These are phyloP conservation scores for Acanthurus tractus DNA, from an alignment of 2,797 vertebrate genomes.

Conservation along the genomic window DNA sequence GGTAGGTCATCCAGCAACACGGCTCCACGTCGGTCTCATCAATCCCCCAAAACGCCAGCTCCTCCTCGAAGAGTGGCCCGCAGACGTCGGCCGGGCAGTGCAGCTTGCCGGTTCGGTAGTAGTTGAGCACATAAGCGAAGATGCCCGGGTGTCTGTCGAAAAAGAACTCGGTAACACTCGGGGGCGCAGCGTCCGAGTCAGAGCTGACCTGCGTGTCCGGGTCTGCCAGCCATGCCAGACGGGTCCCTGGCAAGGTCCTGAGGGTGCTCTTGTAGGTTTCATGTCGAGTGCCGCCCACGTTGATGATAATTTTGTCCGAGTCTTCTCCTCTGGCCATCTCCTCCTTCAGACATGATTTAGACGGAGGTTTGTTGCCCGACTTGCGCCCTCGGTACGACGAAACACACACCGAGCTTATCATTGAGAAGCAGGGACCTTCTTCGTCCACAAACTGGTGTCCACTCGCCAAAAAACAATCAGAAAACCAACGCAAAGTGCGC, in stretches of 20 bases:
- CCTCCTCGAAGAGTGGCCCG: constrained; percentile 98
- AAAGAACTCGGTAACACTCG: constrained; percentile 89
- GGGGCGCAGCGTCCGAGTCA: constrained; percentile 81
- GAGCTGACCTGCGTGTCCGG: constrained; percentile 88
- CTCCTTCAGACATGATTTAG: constrained; percentile 99
- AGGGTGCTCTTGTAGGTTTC: constrained; percentile 98
- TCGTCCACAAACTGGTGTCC: constrained; percentile 41
- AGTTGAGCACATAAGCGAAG: constrained; percentile 97
- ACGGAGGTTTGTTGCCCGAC: constrained; percentile 97
- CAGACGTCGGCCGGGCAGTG: constrained; percentile 98
- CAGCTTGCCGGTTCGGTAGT: constrained; percentile 97
- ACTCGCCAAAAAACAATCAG: constrained; percentile 32
- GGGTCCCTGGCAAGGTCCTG: constrained; percentile 94
- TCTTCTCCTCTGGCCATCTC: constrained; percentile 96
- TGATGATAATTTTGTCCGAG: constrained; percentile 96
- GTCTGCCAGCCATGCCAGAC: constrained; percentile 94
- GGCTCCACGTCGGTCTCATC: constrained; percentile 99
- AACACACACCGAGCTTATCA: constrained; percentile 99
- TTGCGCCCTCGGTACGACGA: constrained; percentile 99
- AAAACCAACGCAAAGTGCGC: constrained; percentile 42
- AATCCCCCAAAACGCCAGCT: constrained; percentile 97
- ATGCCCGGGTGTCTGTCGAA: constrained; percentile 97
- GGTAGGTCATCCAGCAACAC: constrained; percentile 99
- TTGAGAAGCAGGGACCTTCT: constrained; percentile 83
- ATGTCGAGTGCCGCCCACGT: constrained; percentile 96